Base-by-base conservation (phyloP, 2,888 invertebrate genomes). In the Lymantria monacha region DNA sequence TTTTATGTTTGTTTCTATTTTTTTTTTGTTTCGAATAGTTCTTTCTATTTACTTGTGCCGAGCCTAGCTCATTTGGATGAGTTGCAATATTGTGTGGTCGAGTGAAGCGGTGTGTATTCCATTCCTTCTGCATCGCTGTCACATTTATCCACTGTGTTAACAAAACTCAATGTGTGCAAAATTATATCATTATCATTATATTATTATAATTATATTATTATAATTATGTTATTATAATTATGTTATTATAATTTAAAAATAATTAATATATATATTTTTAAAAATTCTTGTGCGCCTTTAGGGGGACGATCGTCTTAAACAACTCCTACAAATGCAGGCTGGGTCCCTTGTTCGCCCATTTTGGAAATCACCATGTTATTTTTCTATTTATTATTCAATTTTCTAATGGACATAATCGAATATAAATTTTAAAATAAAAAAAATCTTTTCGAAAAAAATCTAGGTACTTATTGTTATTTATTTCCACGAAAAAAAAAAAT, bases 381-480 rank as follows among this genome's bases (percentile, higher is more conserved):
- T 73, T 71, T 63, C 37, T 69, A 70, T 74, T 73, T 72, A 71
- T 72, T 72, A 72, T 69, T 74, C 45, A 66, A 69, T 70, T 73
- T 74, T 61, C 63, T 72, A 75, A 69, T 57, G 59, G 63, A 69
- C 67, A 67, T 74, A 69, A 70, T 74, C 62, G 66, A 74, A 74
- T 72, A 66, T 66, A 72, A 74, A 74, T 74, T 71, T 64, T 66
- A 69, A 61, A 53, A 3, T 1, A 7, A 8, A 33, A 33, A 33
- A 33, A 33, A 3, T 22, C 5, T 22, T 22, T 22, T 10, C 33
- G 33, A 33, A 10, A 33, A 33, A 33, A 33, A 33, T 22, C 70
- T 81, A 80, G 76, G 82, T 85, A 85, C 85, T 86, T 87, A 86
- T 83, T 81, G 80, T 86, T 83, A 82, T 74, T 75, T 57, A 76